Conservation (phyloP, 2,888 invertebrate genomes). For the Sminthurinus aureus region DNA sequence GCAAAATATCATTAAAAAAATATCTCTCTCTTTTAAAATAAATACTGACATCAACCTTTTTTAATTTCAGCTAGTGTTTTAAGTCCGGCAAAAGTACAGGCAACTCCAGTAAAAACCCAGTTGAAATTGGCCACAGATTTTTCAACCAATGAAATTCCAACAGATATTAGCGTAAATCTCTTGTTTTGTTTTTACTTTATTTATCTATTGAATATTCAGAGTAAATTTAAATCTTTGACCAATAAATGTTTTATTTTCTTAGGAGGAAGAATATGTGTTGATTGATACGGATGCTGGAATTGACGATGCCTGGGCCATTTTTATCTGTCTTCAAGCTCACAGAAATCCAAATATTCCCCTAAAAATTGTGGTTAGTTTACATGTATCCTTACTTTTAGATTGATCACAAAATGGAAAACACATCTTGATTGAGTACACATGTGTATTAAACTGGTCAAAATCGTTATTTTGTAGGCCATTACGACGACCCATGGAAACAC, state of each 20-base stretch:
- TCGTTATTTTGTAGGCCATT: conserved; percentile 16
- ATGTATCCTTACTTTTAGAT: too few relatives aligned
- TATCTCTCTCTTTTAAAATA: too few relatives aligned
- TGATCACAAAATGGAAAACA: too few relatives aligned
- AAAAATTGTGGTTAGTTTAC: conserved; percentile 32
- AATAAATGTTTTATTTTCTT: neutral
- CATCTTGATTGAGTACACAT: too few relatives aligned
- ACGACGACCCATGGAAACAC: conserved; percentile 80
- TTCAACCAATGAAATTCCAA: neutral
- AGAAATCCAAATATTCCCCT: conserved; percentile 13
- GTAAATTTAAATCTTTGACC: neutral
- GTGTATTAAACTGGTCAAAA: too few relatives aligned
- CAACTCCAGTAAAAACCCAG: neutral
- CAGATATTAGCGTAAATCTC: neutral
- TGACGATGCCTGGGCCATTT: conserved; percentile 43
- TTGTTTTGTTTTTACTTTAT: neutral
- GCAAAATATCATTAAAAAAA: neutral
- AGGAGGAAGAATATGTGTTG: conserved; percentile 41
- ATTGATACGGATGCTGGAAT: conserved; percentile 55
- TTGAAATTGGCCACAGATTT: neutral
- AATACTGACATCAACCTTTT: too few relatives aligned
- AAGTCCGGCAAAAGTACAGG: neutral
- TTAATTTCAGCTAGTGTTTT: neutral
- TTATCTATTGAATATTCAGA: neutral
- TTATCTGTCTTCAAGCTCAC: conserved; percentile 32